Evolutionary conservation across 2,888 invertebrate species (phyloP).

Genomic region (Epinotia bilunana): DNA sequence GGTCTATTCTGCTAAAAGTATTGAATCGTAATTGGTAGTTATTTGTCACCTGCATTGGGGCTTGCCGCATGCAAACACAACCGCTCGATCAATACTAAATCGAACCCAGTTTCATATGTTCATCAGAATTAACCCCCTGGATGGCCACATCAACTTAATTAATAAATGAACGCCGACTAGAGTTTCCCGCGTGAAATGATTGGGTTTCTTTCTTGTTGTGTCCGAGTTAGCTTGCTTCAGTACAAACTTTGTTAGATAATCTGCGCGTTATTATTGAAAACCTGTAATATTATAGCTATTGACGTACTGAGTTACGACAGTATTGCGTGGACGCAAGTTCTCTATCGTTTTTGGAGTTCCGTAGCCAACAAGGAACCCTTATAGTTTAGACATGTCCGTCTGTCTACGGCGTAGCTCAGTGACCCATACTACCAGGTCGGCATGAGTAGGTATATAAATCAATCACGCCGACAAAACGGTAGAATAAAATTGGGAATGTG

Average conservation of each 20-base stretch:
- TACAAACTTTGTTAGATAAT: slow-evolving; percentile 47
- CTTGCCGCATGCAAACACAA: not conserved
- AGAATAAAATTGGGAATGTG: too few relatives aligned
- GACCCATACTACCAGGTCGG: too few relatives aligned
- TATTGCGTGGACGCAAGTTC: slow-evolving; percentile 8
- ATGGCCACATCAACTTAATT: slow-evolving; percentile 57
- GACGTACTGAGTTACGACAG: slow-evolving; percentile 32
- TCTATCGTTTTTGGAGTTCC: not conserved
- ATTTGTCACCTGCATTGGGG: not conserved
- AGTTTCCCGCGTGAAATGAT: slow-evolving; percentile 58
- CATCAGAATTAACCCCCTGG: slow-evolving; percentile 47
- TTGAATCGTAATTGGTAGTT: not conserved
- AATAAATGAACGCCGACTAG: slow-evolving; percentile 60
- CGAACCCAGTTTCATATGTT: not conserved
- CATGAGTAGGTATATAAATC: too few relatives aligned
- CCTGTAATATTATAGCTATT: slow-evolving; percentile 40
- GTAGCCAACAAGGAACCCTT: too few relatives aligned
- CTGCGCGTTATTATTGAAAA: slow-evolving; percentile 41
- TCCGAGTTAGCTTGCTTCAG: slow-evolving; percentile 45
- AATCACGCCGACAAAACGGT: too few relatives aligned
- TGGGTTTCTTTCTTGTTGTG: slow-evolving; percentile 49
- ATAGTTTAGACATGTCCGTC: too few relatives aligned
- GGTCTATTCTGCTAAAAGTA: not conserved
- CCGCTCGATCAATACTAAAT: not conserved
- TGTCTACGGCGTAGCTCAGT: too few relatives aligned